Conservation (phyloP, 2,797 vertebrate species). For the Heteromormyrus szaboi region DNA sequence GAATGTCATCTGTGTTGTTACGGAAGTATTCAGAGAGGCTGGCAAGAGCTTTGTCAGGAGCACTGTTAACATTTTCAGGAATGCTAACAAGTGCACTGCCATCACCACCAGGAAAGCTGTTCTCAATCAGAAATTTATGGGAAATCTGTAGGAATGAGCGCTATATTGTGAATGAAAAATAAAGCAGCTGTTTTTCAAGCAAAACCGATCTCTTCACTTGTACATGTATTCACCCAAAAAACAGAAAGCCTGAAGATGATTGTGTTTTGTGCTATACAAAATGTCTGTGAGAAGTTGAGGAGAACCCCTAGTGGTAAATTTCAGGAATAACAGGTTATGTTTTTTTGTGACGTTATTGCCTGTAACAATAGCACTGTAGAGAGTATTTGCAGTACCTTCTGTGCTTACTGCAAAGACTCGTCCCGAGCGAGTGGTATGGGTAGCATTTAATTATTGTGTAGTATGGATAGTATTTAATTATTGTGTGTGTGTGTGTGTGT, state of each 20-base stretch:
- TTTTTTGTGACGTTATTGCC: not conserved
- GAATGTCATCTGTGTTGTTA: not conserved
- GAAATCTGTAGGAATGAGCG: not conserved
- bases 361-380: not conserved
- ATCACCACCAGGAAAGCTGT: not conserved
- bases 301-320: constrained; percentile 52
- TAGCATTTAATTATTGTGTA: not conserved
- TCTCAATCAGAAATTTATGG: not conserved
- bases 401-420: not conserved
- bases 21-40: not conserved
- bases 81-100: not conserved
- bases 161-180: not conserved
- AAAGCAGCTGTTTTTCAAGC: not conserved
- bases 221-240: not conserved
- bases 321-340: constrained; percentile 17
- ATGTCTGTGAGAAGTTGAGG: constrained; percentile 40
- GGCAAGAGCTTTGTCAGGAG: not conserved
- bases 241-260: not conserved
- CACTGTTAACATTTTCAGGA: not conserved
- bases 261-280: not conserved
- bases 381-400: not conserved
- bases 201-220: not conserved
- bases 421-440: not conserved
- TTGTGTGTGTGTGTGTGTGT: not conserved
- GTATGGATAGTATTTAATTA: not conserved